Evolutionary conservation across 2,797 vertebrate species (phyloP).

Genomic region (Cirrhinus molitorella): DNA sequence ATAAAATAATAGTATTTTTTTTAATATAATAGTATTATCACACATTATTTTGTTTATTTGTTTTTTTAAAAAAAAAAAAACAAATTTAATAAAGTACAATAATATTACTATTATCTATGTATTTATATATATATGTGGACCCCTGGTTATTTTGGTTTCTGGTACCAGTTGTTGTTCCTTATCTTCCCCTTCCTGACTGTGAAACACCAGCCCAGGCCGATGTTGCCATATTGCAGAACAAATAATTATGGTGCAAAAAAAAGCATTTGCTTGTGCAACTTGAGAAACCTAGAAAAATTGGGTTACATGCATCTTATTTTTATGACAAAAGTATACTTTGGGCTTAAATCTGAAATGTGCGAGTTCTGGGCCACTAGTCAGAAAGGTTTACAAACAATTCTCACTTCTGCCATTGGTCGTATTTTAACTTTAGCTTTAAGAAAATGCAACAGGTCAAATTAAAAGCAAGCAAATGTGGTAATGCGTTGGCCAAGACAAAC

Average conservation of each 20-base stretch:
- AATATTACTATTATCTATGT: too few species aligned
- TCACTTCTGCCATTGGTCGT: not conserved
- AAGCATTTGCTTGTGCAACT: not conserved
- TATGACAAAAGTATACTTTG: not conserved
- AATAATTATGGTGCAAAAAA: not conserved
- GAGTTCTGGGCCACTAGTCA: not conserved
- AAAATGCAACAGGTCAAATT: not conserved
- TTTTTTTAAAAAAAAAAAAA: too few species aligned
- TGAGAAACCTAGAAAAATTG: not conserved
- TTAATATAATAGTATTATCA: too few species aligned
- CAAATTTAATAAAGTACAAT: too few species aligned
- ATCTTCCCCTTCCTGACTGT: not conserved
- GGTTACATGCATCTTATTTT: not conserved
- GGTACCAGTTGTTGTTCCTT: not conserved
- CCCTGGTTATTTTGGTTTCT: too few species aligned
- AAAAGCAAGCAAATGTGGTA: not conserved
- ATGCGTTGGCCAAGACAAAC: not conserved
- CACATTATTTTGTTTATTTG: not conserved
- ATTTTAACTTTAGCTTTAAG: conserved; percentile 56
- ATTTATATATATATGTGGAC: too few species aligned
- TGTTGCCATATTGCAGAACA: not conserved
- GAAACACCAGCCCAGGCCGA: not conserved
- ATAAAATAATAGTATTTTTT: not conserved
- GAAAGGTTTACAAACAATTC: not conserved
- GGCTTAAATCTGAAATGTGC: not conserved